phyloP scores from a whole-genome alignment of 2,888 invertebrate genomes.

The Cheilosia soror region DNA sequence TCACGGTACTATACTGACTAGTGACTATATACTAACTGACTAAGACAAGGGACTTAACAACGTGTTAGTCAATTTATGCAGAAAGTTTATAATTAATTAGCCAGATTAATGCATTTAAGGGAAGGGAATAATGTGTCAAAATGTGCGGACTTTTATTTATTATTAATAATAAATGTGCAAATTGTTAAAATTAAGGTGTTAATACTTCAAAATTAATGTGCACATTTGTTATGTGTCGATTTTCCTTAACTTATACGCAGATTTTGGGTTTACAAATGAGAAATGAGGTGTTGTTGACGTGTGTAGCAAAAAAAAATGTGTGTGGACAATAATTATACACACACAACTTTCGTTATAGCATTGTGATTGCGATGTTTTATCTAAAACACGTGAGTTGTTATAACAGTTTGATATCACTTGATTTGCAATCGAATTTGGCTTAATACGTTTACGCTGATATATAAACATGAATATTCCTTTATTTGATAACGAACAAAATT shows the following conservation, averaged over 20 bases:
- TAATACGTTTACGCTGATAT: no score
- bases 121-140: conserved; percentile 23
- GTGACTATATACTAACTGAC: no score
- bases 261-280: conserved; percentile 24
- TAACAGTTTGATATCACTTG: no score
- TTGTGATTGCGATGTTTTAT: no score
- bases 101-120: conserved; percentile 34
- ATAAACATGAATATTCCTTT: no score
- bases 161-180: background rate
- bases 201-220: conserved; percentile 46
- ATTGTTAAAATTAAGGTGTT: conserved; percentile 9
- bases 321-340: no score
- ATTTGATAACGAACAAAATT: no score
- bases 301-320: background rate
- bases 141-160: background rate
- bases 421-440: no score
- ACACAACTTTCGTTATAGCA: no score
- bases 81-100: conserved; percentile 42
- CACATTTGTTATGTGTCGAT: background rate
- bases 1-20: no score
- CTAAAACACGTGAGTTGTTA: no score
- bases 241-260: conserved; percentile 28
- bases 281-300: conserved; percentile 6
- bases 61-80: background rate
- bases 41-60: background rate